Evolutionary conservation across 2,888 invertebrate genomes (phyloP).

Genomic region (Phyto melanocephala): DNA sequence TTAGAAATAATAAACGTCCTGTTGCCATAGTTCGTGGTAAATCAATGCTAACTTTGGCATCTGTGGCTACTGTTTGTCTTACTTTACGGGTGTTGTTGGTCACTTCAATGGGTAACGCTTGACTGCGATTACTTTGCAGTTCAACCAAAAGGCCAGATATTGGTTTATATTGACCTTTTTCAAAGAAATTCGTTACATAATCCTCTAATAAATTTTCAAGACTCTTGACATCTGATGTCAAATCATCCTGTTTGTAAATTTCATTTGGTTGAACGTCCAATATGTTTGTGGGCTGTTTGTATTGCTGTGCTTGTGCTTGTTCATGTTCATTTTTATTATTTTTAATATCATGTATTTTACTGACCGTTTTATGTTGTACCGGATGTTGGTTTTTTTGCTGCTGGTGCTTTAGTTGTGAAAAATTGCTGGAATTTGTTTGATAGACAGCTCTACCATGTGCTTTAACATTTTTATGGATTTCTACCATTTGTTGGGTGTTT

Average conservation of each 20-base stretch:
- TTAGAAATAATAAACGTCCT: constrained; percentile 83
- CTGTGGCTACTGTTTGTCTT: constrained; percentile 78
- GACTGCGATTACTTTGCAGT: constrained; percentile 69
- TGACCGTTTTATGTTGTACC: neutral
- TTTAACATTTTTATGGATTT: neutral
- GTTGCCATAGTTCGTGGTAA: constrained; percentile 81
- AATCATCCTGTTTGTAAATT: constrained; percentile 20
- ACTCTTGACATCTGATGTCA: constrained; percentile 69
- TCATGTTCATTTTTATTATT: neutral
- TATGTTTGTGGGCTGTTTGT: neutral
- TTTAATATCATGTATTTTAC: neutral
- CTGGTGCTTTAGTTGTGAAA: neutral
- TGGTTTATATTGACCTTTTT: constrained; percentile 72
- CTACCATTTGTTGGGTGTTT: constrained; percentile 1
- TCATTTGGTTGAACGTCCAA: constrained; percentile 10
- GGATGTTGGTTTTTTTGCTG: neutral
- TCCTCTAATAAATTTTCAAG: constrained; percentile 73
- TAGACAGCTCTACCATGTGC: neutral
- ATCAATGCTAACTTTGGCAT: constrained; percentile 81
- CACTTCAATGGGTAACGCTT: constrained; percentile 62
- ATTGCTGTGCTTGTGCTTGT: neutral
- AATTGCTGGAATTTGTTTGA: constrained; percentile 10
- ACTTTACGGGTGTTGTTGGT: neutral
- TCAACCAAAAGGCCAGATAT: constrained; percentile 72
- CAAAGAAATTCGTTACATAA: constrained; percentile 73